phyloP scores from a whole-genome alignment of 1,140 invertebrate species.

The Aphelenchoides besseyi region DNA sequence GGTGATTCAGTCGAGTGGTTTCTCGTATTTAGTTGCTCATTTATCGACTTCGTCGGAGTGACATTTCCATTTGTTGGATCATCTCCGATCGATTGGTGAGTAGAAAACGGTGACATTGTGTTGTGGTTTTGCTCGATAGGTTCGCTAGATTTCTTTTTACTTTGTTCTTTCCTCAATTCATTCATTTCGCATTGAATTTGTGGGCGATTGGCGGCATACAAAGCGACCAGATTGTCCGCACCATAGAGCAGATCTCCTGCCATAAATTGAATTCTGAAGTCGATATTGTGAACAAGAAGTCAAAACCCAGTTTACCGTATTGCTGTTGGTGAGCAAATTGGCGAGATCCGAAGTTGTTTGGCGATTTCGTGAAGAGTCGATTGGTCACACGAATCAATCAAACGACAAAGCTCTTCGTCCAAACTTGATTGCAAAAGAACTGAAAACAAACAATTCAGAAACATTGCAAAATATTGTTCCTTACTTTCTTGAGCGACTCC shows the following conservation, averaged over 20 bases:
- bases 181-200: neutral
- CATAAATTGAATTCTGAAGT: slow-evolving; percentile 30
- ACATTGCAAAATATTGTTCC: slow-evolving; percentile 19
- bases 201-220: neutral
- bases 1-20: neutral
- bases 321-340: slow-evolving; percentile 9
- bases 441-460: slow-evolving; percentile 8
- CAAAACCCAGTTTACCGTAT: too few species aligned
- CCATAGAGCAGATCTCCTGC: slow-evolving; percentile 39
- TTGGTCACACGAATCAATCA: slow-evolving; percentile 26
- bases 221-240: slow-evolving; percentile 1
- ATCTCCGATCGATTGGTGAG: neutral
- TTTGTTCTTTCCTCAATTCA: neutral
- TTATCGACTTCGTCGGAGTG: neutral
- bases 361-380: slow-evolving; percentile 29
- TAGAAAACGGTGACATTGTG: neutral
- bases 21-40: too few species aligned
- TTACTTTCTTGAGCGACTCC: slow-evolving; percentile 13
- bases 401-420: slow-evolving; percentile 23
- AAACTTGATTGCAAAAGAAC: neutral
- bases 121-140: neutral
- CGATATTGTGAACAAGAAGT: too few species aligned
- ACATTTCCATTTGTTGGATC: slow-evolving; percentile 14
- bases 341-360: slow-evolving; percentile 24
- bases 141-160: neutral